Evolutionary conservation across 1,140 invertebrate species (phyloP).

Genomic region (Himalopsyche phryganea): DNA sequence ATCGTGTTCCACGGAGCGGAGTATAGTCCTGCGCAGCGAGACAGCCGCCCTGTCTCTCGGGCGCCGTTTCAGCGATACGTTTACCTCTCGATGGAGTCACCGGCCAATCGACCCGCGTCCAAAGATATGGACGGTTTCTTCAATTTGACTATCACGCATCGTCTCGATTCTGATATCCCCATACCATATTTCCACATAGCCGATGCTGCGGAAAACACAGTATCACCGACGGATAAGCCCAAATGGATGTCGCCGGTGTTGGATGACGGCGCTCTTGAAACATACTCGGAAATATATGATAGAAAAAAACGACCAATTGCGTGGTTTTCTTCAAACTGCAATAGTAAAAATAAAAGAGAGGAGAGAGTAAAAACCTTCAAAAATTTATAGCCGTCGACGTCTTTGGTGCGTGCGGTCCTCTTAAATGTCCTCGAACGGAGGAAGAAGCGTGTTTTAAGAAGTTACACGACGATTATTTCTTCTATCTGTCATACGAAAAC

Average conservation of each 20-base stretch:
- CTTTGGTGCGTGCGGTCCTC: conserved; percentile 59
- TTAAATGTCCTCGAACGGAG: conserved; percentile 37
- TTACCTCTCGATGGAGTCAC: conserved; percentile 34
- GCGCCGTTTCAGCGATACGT: conserved; percentile 20
- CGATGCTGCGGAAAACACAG: conserved; percentile 31
- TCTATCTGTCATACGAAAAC: conserved; percentile 65
- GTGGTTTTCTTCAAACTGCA: conserved; percentile 64
- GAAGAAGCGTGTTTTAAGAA: conserved; percentile 43
- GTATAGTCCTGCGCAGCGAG: conserved; percentile 29
- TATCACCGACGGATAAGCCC: conserved; percentile 33
- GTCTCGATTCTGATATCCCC: conserved; percentile 61
- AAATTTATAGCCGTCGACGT: conserved; percentile 61
- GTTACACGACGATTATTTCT: conserved; percentile 55
- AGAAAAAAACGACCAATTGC: conserved; percentile 49
- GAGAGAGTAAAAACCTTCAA: conserved; percentile 52
- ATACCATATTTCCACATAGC: conserved; percentile 56
- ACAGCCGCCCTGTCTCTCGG: background rate
- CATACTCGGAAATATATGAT: conserved; percentile 8
- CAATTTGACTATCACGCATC: conserved; percentile 61
- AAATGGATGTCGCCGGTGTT: conserved; percentile 19
- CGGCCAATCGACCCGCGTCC: conserved; percentile 37
- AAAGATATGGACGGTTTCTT: conserved; percentile 40
- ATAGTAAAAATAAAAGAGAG: conserved; percentile 52
- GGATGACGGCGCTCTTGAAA: background rate
- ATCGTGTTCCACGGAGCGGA: conserved; percentile 43